Conservation (phyloP, 2,113 vertebrate species). For the Muntiacus reevesi region DNA sequence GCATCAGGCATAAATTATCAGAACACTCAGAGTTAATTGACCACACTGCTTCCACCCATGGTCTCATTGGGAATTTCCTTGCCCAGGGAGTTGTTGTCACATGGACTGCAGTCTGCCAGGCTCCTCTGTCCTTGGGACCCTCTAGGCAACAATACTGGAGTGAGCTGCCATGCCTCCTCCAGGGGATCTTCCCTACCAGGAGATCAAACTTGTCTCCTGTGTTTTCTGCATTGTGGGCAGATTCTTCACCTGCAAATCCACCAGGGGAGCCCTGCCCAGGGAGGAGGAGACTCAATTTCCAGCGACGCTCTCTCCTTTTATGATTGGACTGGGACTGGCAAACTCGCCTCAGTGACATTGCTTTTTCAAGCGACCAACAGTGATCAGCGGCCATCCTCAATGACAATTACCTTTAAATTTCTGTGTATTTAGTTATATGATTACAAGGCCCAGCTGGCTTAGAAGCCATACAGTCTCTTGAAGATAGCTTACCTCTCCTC, state of each 20-base stretch:
- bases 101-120: neutral
- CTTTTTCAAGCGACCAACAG: neutral
- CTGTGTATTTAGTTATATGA: neutral
- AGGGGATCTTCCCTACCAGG: neutral
- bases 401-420: neutral
- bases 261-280: neutral
- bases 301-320: neutral
- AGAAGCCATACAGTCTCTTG: neutral
- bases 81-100: neutral
- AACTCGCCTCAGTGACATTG: neutral
- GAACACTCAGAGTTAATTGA: neutral
- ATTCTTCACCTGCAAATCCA: neutral
- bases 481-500: neutral
- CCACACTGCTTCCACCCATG: neutral
- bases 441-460: neutral
- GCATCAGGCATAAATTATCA: neutral
- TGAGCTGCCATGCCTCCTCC: neutral
- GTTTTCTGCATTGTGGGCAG: neutral
- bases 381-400: neutral
- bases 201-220: neutral
- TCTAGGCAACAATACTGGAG: neutral
- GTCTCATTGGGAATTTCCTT: neutral
- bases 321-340: neutral
- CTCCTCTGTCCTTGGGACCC: neutral
- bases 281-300: neutral